Percentiles rank a stretch among this genome's conserved stretches.
phyloP scores from a whole-genome alignment of 2,113 vertebrate species.

The Sceloporus undulatus region DNA sequence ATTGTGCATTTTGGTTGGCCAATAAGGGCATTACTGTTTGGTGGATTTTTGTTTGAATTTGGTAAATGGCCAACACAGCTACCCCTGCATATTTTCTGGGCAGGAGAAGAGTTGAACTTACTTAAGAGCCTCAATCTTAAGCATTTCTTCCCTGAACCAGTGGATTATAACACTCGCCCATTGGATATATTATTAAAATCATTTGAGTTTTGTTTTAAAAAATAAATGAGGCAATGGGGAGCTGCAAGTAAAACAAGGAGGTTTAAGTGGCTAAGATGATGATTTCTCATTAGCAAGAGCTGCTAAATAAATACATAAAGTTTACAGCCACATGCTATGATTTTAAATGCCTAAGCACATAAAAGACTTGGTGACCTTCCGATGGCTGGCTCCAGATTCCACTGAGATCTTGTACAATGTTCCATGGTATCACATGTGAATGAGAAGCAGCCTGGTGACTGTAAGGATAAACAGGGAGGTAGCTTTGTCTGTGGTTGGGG shows the following conservation, averaged over 20 bases:
- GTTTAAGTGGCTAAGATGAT: neutral
- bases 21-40: too few species aligned
- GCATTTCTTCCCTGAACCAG: neutral
- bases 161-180: neutral
- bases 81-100: too few species aligned
- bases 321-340: neutral
- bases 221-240: neutral
- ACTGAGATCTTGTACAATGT: conserved; percentile 5
- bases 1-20: too few species aligned
- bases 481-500: neutral
- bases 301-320: neutral
- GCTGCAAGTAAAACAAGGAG: neutral
- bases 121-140: neutral
- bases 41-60: too few species aligned
- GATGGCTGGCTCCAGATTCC: neutral
- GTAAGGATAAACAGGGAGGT: conserved; percentile 10
- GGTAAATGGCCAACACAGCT: too few species aligned
- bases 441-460: neutral
- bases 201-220: conserved; percentile 3
- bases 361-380: neutral
- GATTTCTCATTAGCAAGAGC: neutral
- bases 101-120: too few species aligned
- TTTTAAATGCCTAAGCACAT: neutral
- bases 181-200: conserved; percentile 6
- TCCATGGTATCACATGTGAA: fast-evolving